Evolutionary conservation across 2,888 invertebrate genomes (phyloP), one percentile per base, ranked within the genome.

Genomic region (Nipponacmea schrenckii): DNA sequence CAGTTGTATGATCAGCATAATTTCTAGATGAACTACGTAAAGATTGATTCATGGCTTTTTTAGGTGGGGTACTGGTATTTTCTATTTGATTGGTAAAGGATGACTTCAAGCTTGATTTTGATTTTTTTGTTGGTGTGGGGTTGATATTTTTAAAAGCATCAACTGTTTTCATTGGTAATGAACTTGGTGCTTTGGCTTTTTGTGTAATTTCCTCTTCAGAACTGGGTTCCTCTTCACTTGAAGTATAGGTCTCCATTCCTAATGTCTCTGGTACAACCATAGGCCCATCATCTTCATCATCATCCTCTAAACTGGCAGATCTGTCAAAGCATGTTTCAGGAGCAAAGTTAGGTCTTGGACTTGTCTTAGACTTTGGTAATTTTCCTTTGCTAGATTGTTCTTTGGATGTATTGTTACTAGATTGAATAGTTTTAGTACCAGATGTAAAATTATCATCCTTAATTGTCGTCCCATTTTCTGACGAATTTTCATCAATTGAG

Each of bases 301-400:
- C 69, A 31, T 17, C 27, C n/a, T 31, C 62, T n/a, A 31, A 31
- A 20, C n/a, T 56, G 39, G 15, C 24, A 10, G 50, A 31, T 27
- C 50, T 31, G 27, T 27, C 17, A 15, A 62, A 68, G 14, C 68
- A 50, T 17, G 56, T 68, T 62, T 12, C 56, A 62, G 56, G 56
- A 56, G 39, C 50, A 56, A 39, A 62, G 39, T 39, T 39, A 50
- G 26, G 56, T 62, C 62, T 44, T 66, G 66, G 45, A 45, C n/a
- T 45, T 45, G 31, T 66, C 66, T 48, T 67, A 63, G 39, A 70
- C 72, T 76, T 77, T 77, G 27, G 80, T 77, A 31, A 77, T 77
- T 15, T 75, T 75, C 17, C 77, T 76, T 48, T 79, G 64, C 7
- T 77, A 64, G 3, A 20, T 14, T 20, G 74, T n/a, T 62, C 17